These are phyloP conservation scores for Lathronympha strigana DNA, from an alignment of 2,888 invertebrate genomes.

Conservation along the genomic window DNA sequence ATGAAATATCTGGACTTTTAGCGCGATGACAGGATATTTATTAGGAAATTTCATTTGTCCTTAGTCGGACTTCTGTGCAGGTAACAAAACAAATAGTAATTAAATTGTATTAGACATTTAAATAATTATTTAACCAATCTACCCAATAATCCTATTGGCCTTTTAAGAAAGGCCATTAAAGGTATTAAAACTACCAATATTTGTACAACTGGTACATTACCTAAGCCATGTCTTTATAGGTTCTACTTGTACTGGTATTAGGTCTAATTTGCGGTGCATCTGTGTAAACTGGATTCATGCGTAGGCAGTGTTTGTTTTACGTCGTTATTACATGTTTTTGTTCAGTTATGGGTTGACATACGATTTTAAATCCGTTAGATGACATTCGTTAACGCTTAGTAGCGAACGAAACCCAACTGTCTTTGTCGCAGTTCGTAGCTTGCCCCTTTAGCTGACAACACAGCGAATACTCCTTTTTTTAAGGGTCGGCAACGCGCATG, in stretches of 20 bases:
- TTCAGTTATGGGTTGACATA: not conserved
- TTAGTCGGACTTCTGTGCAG: too few relatives aligned
- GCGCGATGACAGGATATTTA: too few relatives aligned
- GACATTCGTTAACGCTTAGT: too few relatives aligned
- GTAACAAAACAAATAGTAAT: too few relatives aligned
- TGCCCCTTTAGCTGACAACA: too few relatives aligned
- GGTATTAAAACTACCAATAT: conserved; percentile 4
- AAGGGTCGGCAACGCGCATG: too few relatives aligned
- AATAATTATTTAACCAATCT: not conserved
- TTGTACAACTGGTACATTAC: conserved; percentile 1
- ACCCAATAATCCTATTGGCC: conserved; percentile 13
- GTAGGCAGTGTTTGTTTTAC: conserved; percentile 5
- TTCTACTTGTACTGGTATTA: not conserved
- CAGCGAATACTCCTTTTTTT: too few relatives aligned
- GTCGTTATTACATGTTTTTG: not conserved
- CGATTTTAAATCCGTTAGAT: not conserved
- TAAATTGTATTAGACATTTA: not conserved
- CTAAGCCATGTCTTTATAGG: not conserved
- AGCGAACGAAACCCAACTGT: too few relatives aligned
- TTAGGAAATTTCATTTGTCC: too few relatives aligned
- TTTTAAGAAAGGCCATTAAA: conserved; percentile 11
- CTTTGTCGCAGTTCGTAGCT: too few relatives aligned
- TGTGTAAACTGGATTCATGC: not conserved
- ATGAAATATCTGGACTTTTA: too few relatives aligned
- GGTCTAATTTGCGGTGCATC: not conserved